Evolutionary conservation across 2,113 vertebrate species (phyloP).

Genomic region (Pan troglodytes): NHGRI_mPanTro3-v2.1_pri NC_072402.2:171586501-171587000

Average conservation of each 20-base stretch:
- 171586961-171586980: background rate
- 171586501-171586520: background rate
- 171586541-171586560: background rate
- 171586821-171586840: background rate
- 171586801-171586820: background rate
- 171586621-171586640: background rate
- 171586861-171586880: background rate
- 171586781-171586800: background rate
- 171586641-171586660: background rate
- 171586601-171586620: background rate
- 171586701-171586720: background rate
- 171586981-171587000: background rate
- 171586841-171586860: background rate
- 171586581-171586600: background rate
- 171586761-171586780: background rate
- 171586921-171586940: background rate
- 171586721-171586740: background rate
- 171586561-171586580: background rate
- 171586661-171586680: background rate
- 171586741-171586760: background rate
- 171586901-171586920: background rate
- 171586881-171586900: background rate
- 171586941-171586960: constrained; percentile 4
- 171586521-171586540: background rate
- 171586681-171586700: background rate